Conservation (phyloP, 2,888 invertebrate species). For the Cephus sareptanus region DNA sequence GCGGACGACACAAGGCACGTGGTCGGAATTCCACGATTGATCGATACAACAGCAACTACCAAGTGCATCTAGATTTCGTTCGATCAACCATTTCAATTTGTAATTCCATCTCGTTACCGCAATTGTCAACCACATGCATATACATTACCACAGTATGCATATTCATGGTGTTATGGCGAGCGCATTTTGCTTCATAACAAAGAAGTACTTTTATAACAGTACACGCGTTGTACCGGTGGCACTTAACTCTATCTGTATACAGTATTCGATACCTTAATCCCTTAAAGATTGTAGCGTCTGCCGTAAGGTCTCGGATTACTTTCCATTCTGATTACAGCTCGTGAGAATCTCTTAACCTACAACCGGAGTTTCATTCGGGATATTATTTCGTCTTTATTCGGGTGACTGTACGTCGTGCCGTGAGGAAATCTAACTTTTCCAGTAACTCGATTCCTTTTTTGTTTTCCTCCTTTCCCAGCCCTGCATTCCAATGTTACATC, state of each 20-base stretch:
- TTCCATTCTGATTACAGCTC: neutral
- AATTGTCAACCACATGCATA: neutral
- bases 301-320: neutral
- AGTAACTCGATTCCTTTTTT: neutral
- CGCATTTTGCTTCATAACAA: no score
- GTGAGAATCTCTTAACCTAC: conserved; percentile 5
- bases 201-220: neutral
- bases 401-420: neutral
- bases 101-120: neutral
- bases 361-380: neutral
- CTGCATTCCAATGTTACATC: neutral
- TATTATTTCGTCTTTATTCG: neutral
- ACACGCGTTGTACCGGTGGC: neutral
- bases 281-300: neutral
- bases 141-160: neutral
- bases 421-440: neutral
- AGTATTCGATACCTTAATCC: neutral
- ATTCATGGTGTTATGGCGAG: neutral
- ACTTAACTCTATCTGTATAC: neutral
- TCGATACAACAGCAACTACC: neutral
- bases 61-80: neutral
- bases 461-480: neutral
- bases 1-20: neutral
- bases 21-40: neutral
- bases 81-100: neutral